Evolutionary conservation across 2,113 vertebrate genomes (phyloP).

Genomic region (Calyptommatus sinebrachiatus): DNA sequence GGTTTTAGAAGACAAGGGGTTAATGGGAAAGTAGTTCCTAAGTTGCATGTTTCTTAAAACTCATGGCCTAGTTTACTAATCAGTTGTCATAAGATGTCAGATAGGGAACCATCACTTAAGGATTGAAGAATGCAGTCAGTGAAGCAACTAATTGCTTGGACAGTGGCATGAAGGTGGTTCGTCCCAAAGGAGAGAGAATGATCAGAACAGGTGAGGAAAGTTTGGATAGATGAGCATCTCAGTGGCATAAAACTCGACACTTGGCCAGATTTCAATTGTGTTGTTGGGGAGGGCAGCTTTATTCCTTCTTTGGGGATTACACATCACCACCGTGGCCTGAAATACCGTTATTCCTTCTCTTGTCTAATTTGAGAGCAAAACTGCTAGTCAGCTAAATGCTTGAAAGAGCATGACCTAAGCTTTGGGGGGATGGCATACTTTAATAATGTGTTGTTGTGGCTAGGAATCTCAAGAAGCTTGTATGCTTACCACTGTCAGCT

Average conservation of each 20-base stretch:
- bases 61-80: slow-evolving; percentile 73
- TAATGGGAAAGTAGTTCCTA: slow-evolving; percentile 61
- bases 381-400: slow-evolving; percentile 46
- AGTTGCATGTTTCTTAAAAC: slow-evolving; percentile 67
- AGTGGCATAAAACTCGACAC: slow-evolving; percentile 40
- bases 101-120: slow-evolving; percentile 67
- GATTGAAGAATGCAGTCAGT: slow-evolving; percentile 66
- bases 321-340: fast-evolving
- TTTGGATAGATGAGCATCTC: slow-evolving; percentile 53
- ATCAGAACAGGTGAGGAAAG: slow-evolving; percentile 70
- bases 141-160: slow-evolving; percentile 76
- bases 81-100: slow-evolving; percentile 72
- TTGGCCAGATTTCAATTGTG: slow-evolving; percentile 44
- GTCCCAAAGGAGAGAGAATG: slow-evolving; percentile 60
- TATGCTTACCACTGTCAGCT: slow-evolving; percentile 7
- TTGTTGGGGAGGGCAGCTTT: neutral
- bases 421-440: slow-evolving; percentile 38
- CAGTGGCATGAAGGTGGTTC: slow-evolving; percentile 67
- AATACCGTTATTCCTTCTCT: neutral
- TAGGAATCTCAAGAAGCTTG: slow-evolving; percentile 13
- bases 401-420: slow-evolving; percentile 52
- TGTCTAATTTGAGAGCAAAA: slow-evolving; percentile 39
- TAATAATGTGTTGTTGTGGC: slow-evolving; percentile 34
- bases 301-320: neutral
- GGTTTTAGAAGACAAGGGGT: slow-evolving; percentile 46